These are phyloP conservation scores for Ovibos moschatus DNA, from an alignment of 2,113 vertebrate genomes.

Conservation along the genomic window DNA sequence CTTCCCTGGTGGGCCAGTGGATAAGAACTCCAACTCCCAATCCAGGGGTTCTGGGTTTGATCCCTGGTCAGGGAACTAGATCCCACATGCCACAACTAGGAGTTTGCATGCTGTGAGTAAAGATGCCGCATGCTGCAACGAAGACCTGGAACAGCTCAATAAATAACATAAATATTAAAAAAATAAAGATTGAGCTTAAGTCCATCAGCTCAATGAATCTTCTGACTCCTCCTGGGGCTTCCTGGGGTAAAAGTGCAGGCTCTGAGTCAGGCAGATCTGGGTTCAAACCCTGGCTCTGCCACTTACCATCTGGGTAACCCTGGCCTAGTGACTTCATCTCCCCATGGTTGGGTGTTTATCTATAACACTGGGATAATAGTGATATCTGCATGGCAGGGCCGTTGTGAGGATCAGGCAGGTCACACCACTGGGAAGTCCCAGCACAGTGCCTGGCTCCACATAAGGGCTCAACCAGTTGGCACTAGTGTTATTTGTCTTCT, in stretches of 20 bases:
- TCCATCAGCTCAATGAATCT: background rate
- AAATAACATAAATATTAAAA: background rate
- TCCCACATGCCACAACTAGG: background rate
- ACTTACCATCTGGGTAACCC: background rate
- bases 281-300: background rate
- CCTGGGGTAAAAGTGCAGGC: background rate
- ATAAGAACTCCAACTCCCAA: background rate
- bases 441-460: background rate
- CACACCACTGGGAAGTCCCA: accelerated
- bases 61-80: background rate
- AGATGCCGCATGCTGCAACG: background rate
- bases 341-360: background rate
- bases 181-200: background rate
- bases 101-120: background rate
- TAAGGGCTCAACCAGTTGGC: background rate
- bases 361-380: background rate
- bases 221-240: background rate
- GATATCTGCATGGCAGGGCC: background rate
- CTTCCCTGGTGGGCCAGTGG: background rate
- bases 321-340: background rate
- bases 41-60: background rate
- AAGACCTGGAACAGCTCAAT: background rate
- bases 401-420: background rate
- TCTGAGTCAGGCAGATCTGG: background rate
- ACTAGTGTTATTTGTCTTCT: background rate